These are phyloP conservation scores for Nemoura dubitans DNA, from an alignment of 2,888 invertebrate species.

Conservation along the genomic window DNA sequence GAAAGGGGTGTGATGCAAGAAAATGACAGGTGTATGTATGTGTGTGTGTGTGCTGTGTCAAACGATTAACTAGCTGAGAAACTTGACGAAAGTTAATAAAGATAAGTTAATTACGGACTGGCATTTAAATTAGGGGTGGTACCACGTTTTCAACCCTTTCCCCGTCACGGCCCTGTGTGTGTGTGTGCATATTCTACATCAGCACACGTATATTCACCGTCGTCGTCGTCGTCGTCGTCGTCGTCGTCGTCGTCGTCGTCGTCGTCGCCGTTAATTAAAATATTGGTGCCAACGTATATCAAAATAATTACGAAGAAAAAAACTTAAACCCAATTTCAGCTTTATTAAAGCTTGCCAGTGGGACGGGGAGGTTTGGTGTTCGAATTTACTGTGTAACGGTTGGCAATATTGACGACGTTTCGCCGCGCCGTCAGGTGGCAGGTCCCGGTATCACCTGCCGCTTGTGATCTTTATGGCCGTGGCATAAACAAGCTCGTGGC, in stretches of 20 bases:
- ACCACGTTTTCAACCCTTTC: no score
- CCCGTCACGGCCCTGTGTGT: no score
- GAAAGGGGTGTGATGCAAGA: constrained; percentile 13
- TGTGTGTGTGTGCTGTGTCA: background rate
- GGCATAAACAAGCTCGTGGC: no score
- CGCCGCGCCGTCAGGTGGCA: no score
- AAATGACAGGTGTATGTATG: constrained; percentile 35
- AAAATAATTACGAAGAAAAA: constrained; percentile 15
- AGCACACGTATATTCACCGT: no score
- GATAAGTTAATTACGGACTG: constrained; percentile 38
- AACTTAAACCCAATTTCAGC: background rate
- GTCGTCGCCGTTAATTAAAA: background rate
- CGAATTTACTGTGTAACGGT: constrained; percentile 45
- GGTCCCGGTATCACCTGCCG: no score
- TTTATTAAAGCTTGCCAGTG: constrained; percentile 29
- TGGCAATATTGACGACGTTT: no score
- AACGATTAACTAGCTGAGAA: constrained; percentile 37
- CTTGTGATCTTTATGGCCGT: no score
- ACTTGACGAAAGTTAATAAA: constrained; percentile 43
- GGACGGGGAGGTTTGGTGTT: constrained; percentile 44
- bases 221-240: no score
- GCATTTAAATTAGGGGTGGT: constrained; percentile 37
- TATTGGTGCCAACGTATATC: background rate
- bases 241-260: no score
- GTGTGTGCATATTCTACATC: no score